These are phyloP conservation scores for Calosoma granatense DNA, from an alignment of 1,140 invertebrate species.

Conservation along the genomic window DNA sequence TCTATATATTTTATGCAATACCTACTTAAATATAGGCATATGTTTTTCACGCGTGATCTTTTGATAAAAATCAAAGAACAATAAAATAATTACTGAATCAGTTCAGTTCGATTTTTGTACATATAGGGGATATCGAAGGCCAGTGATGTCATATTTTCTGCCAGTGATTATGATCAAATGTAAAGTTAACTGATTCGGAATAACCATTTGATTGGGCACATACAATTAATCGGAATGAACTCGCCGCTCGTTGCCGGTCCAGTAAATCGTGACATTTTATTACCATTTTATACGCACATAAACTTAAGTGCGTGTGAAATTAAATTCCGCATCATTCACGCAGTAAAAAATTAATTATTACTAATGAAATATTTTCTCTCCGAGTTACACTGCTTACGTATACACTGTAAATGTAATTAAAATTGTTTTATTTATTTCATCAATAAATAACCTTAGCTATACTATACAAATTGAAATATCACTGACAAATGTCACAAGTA, in stretches of 20 bases:
- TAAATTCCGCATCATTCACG: neutral
- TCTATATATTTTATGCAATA: no score
- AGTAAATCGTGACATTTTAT: conserved; percentile 1
- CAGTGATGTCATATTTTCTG: neutral
- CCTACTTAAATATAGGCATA: no score
- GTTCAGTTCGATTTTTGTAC: neutral
- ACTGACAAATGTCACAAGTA: no score
- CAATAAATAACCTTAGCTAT: no score
- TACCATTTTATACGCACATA: neutral
- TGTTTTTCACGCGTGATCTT: no score
- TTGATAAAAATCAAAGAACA: neutral
- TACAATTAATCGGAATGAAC: conserved; percentile 3
- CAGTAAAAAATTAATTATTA: neutral
- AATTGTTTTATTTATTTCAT: no score
- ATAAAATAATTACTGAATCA: neutral
- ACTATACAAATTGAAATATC: no score
- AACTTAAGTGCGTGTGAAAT: neutral
- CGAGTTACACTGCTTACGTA: no score
- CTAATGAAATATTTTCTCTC: neutral
- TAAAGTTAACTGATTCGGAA: conserved; percentile 1
- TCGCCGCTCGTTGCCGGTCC: neutral
- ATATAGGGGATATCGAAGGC: neutral
- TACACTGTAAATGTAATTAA: no score
- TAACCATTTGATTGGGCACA: neutral
- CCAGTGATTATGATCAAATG: conserved; percentile 4